Base-by-base conservation (phyloP, 2,888 invertebrate species). In the Hofmannophila pseudospretella region DNA sequence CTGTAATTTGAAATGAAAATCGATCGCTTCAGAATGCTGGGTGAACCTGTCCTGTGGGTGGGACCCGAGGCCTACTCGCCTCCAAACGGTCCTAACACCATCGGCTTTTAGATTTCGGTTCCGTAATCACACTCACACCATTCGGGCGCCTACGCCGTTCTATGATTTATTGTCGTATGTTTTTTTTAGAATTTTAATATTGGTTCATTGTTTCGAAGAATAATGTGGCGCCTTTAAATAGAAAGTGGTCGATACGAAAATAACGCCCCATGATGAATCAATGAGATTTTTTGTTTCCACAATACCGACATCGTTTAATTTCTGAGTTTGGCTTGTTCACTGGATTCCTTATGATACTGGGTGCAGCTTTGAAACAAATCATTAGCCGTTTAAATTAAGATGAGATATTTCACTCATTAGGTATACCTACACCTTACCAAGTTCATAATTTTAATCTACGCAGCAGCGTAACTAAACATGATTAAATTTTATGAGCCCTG, bases 1-100 rank as follows among this genome's bases (percentile, higher is more conserved):
- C 62, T 70, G 66, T 73, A 77, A 78, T 77, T 80, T 79, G 71
- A 77, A 80, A 80, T 77, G 75, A 80, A 82, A 81, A 81, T 78
- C 74, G 66, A 75, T 72, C 68, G 67, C 70, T 74, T 74, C 72
- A 74, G 68, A 64, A 62, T 68, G 66, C 54, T 53, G 63, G 65
- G 64, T 58, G 58, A 78, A 81, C 79, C 74, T 64, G 79, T 76
- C 70, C 59, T 58, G 81, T 84, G 71, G 81, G 82, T 66, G 78
- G 64, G 45, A 65, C 51, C 36, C 55, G 51, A 64, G 54, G 64
- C 77, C 78, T 78, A 74, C 74, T 66, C 71, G 45, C 51, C 51
- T 58, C 51, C 59, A 50, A 69, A 66, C 62, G 67, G 65, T 64
- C 51, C 53, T 48, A 58, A 53, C 60, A 49, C 32, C 37, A 53